Evolutionary conservation across 2,113 vertebrate genomes (phyloP).

Genomic region (Rhizomys pruinosus): DNA sequence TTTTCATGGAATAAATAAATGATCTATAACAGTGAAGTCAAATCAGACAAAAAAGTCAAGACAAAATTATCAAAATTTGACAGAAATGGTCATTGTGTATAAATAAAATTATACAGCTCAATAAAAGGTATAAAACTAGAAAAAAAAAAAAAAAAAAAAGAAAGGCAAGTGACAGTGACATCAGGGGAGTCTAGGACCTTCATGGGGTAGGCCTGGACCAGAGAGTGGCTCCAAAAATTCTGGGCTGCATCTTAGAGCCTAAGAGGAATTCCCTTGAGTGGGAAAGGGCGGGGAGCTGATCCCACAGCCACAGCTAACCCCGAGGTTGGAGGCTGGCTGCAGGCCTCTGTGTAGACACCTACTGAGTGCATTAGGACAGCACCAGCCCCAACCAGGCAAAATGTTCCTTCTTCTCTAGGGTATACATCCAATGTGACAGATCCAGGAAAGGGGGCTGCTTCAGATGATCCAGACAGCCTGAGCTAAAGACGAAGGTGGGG

Average conservation of each 20-base stretch:
- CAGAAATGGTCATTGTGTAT: too few species aligned
- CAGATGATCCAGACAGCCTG: not conserved
- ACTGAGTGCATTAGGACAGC: rapidly evolving
- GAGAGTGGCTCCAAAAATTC: not conserved
- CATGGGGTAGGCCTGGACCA: not conserved
- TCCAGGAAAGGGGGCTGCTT: too few species aligned
- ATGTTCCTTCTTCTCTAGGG: not conserved
- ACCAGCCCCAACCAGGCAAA: not conserved
- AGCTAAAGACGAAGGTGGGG: not conserved
- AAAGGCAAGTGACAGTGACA: not conserved
- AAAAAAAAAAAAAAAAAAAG: too few species aligned
- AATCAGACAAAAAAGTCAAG: too few species aligned
- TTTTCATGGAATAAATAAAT: too few species aligned
- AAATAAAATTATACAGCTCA: too few species aligned
- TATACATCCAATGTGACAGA: not conserved
- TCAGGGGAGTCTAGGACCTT: not conserved
- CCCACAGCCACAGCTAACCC: rapidly evolving
- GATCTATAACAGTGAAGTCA: too few species aligned
- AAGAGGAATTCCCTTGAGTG: not conserved
- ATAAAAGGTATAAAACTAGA: too few species aligned
- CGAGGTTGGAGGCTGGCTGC: not conserved
- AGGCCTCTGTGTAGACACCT: not conserved
- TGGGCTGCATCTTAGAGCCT: too few species aligned
- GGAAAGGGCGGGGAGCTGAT: not conserved
- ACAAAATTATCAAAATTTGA: too few species aligned